Base-by-base conservation (phyloP, 2,888 invertebrate species). In the Drosophila subquinaria region DNA sequence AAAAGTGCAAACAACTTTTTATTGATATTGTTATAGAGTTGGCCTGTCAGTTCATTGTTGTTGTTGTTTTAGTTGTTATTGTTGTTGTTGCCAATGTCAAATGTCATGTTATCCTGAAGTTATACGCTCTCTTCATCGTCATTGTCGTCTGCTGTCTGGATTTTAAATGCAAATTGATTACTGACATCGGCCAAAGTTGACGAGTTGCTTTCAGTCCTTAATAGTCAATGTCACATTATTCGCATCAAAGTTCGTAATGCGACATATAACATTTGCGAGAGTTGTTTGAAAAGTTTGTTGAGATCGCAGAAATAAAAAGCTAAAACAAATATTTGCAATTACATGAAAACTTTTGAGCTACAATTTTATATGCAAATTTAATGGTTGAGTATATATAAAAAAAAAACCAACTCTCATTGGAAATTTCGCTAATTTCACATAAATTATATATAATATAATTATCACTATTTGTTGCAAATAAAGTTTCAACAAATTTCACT, bases 101-200 rank as follows among this genome's bases (percentile, higher is more conserved):
- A 88, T 79, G 89, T 76, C 85, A 88, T 85, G 86, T 89, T 88
- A 71, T 82, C 62, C 82, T 11, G 30, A 71, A 77, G 72, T 81
- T 77, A 77, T 82, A 60, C 82, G 61, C 63, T 47, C 66, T 52
- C 52, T 63, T 76, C 60, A 61, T 53, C 40, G 80, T 53, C 55
- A 61, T 53, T 43, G 80, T 53, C 55, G 17, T 71, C 53, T 61
- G 45, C 52, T 70, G 73, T 85, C 76, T 69, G 71, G 23, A 43
- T 73, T 65, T 81, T 77, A 67, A 73, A 77, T 87, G 85, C 79
- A 89, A 89, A 84, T 89, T 84, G 89, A 84, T 88, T 83, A 86
- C 89, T 72, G 87, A 60, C 83, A 72, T 50, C 65, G 69, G 48
- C 68, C n/a, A 63, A 67, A 56, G 69, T 72, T 72, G 82, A 85